Conservation (phyloP, 2,888 invertebrate genomes). For the Lysandra coridon region DNA sequence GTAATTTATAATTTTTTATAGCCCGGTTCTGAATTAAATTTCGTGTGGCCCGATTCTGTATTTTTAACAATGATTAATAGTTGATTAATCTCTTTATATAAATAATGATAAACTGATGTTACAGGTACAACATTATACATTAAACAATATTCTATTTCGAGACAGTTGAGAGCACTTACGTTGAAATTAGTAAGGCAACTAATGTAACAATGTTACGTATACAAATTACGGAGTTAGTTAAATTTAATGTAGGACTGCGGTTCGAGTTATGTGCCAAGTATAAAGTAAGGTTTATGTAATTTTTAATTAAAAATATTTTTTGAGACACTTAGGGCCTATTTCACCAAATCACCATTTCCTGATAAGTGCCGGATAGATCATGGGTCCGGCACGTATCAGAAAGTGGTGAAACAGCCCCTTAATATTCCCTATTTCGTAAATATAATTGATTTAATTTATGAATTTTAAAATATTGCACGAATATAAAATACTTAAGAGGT, state of each 20-base stretch:
- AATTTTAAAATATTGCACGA: neutral
- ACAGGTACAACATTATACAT: neutral
- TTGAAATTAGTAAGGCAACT: conserved; percentile 8
- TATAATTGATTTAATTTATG: too few relatives aligned
- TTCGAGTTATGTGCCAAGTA: neutral
- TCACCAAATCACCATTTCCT: too few relatives aligned
- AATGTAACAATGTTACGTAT: conserved; percentile 8
- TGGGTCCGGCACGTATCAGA: too few relatives aligned
- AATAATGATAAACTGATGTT: neutral
- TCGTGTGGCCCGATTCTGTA: neutral
- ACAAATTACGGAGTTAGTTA: neutral
- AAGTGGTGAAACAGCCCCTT: too few relatives aligned
- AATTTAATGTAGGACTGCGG: neutral
- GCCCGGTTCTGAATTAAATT: neutral
- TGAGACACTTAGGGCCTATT: too few relatives aligned
- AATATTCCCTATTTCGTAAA: too few relatives aligned
- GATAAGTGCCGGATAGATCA: too few relatives aligned
- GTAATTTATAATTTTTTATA: neutral
- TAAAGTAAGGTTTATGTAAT: neutral
- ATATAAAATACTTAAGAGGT: too few relatives aligned
- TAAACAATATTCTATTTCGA: neutral
- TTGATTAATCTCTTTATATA: neutral
- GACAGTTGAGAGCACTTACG: neutral
- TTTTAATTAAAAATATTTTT: too few relatives aligned
- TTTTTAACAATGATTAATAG: neutral